phyloP scores from a whole-genome alignment of 35 echinoderm and acorn worm genomes.

The Anneissia japonica region DNA sequence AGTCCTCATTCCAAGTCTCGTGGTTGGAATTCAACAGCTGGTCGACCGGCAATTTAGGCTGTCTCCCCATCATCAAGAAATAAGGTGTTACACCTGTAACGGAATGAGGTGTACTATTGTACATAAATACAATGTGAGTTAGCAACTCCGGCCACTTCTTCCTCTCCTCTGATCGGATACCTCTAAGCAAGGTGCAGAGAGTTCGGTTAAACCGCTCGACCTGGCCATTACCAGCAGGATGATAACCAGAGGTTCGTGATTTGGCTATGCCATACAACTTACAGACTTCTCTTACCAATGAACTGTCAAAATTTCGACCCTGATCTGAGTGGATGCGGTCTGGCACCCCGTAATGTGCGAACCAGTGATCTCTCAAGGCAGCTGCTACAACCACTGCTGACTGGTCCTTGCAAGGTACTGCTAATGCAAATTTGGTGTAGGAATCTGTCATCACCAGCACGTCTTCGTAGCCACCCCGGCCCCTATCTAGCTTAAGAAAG shows the following conservation, averaged over 20 bases:
- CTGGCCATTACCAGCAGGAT: constrained; percentile 24
- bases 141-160: constrained; percentile 11
- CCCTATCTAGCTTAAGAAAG: not conserved
- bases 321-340: too few species aligned
- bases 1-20: constrained; percentile 17
- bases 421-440: constrained; percentile 13
- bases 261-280: constrained; percentile 5
- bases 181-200: not conserved
- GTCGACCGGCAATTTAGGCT: not conserved
- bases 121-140: constrained; percentile 8
- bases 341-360: too few species aligned
- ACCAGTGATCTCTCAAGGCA: not conserved
- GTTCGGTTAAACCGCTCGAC: constrained; percentile 20
- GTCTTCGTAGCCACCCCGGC: not conserved
- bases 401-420: constrained; percentile 11
- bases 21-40: not conserved
- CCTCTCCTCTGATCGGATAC: not conserved
- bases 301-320: constrained; percentile 16
- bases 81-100: constrained; percentile 5
- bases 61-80: constrained; percentile 9
- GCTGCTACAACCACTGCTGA: not conserved
- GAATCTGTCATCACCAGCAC: not conserved
- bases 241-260: constrained; percentile 17
- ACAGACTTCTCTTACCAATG: constrained; percentile 7
- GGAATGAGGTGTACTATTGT: constrained; percentile 22